These are phyloP conservation scores for Steatornis caripensis DNA, from an alignment of 2,113 vertebrate species.

Conservation along the genomic window DNA sequence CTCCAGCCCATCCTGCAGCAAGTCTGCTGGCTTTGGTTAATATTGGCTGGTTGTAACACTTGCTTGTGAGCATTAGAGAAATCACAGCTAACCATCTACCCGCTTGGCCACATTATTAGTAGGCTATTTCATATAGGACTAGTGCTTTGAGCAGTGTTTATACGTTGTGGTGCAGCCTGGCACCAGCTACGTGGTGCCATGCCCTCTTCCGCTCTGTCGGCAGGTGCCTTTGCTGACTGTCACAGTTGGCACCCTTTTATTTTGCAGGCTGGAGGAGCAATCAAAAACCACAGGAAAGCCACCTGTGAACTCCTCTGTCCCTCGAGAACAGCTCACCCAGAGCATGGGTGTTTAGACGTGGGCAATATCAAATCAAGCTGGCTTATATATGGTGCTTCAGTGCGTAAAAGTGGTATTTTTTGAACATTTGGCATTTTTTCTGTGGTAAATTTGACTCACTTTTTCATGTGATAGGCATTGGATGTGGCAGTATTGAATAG, in stretches of 20 bases:
- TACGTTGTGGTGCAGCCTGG: rapidly evolving
- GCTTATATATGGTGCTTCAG: neutral
- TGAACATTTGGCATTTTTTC: neutral
- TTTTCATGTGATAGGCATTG: neutral
- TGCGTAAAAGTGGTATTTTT: neutral
- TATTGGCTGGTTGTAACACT: neutral
- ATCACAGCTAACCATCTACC: neutral
- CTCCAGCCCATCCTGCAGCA: rapidly evolving
- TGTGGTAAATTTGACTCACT: neutral
- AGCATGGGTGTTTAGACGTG: neutral
- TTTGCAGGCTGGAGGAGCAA: neutral
- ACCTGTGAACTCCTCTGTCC: neutral
- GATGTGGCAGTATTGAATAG: neutral
- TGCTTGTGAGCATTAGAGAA: neutral
- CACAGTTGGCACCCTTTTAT: neutral
- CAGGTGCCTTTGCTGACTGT: neutral
- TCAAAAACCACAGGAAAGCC: neutral
- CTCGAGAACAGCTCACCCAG: neutral
- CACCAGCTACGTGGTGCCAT: rapidly evolving
- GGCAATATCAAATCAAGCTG: neutral
- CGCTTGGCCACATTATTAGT: neutral
- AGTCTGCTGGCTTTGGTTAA: neutral
- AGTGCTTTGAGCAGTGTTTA: neutral
- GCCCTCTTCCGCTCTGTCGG: neutral
- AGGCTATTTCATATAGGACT: neutral